A percentile compares a stretch with the other conserved stretches of the same genome.
Evolutionary conservation across 2,797 vertebrate species (phyloP).

Genomic region (Serranus cabrilla): DNA sequence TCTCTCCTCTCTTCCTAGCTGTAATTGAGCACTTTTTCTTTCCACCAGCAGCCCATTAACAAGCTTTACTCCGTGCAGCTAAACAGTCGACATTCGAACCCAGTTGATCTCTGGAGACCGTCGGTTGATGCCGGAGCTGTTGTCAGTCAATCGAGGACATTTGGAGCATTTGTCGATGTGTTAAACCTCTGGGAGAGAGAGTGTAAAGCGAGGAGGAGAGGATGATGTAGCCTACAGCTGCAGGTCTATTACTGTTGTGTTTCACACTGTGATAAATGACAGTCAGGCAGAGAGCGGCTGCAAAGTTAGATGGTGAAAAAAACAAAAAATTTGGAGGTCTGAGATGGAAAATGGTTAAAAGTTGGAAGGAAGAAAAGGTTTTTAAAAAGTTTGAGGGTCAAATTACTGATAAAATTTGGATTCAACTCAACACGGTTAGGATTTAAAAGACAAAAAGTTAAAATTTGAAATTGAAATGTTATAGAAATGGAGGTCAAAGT

Average conservation of each 20-base stretch:
- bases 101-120: slow-evolving; percentile 17
- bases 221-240: slow-evolving; percentile 46
- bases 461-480: no score
- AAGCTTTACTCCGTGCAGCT: slow-evolving; percentile 16
- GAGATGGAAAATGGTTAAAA: neutral
- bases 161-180: slow-evolving; percentile 39
- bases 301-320: neutral
- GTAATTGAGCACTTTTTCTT: slow-evolving; percentile 37
- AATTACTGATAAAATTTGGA: no score
- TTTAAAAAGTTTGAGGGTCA: neutral
- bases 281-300: slow-evolving; percentile 29
- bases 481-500: no score
- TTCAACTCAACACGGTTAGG: no score
- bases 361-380: neutral
- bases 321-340: neutral
- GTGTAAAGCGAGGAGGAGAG: slow-evolving; percentile 29
- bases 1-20: slow-evolving; percentile 5
- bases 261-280: slow-evolving; percentile 55
- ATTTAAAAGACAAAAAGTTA: no score
- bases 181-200: slow-evolving; percentile 27
- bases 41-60: slow-evolving; percentile 32
- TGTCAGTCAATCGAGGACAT: slow-evolving; percentile 51
- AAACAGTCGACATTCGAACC: slow-evolving; percentile 18
- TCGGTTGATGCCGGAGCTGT: slow-evolving; percentile 8
- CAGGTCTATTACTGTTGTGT: slow-evolving; percentile 35